Evolutionary conservation across 1,140 invertebrate genomes (phyloP), one percentile per base, ranked within the genome.

Genomic region (Heterodera schachtii): DNA sequence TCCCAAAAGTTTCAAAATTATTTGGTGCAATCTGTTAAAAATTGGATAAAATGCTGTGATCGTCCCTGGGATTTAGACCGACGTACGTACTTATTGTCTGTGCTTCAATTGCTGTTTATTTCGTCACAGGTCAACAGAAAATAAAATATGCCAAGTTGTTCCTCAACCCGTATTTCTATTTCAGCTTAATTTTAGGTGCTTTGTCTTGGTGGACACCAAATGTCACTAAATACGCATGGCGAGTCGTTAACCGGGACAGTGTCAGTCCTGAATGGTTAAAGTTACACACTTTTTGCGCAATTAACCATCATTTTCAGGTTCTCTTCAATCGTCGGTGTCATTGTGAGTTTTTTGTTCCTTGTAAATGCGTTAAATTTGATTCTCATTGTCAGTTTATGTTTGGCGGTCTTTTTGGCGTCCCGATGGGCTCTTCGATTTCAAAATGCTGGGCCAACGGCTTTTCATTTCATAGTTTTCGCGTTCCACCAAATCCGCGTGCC

Each of bases 101-200:
- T 70, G 67, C 67, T 31, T 70, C 21, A 11, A 70, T 70, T 70
- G 67, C 41, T n/a, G 67, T 70, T 70, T 70, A 70, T n/a, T 70
- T 70, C 41, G 67, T 70, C 11, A 70, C 67, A 9, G 67, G 52
- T 52, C 52, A 11, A 52, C 9, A 52, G 52, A 9, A 16, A 52
- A 52, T 31, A 31, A 31, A 31, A 31, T 31, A 31, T 31, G 31
- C 31, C 31, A 31, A 31, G 1, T 31, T 31, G 31, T 31, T 31
- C 31, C 31, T 31, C 31, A 31, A 31, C 31, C 31, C 31, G 0
- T 31, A 31, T 31, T 31, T 31, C 31, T 31, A 31, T 31, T 52
- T 52, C 6, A 52, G 9, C 16, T 52, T 8, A 16, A 16, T 8
- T 52, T 52, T 52, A 52, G 52, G 67, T n/a, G 67, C 67, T 9